phyloP scores from a whole-genome alignment of 2,797 vertebrate species.

The Steatocranus sp. region DNA sequence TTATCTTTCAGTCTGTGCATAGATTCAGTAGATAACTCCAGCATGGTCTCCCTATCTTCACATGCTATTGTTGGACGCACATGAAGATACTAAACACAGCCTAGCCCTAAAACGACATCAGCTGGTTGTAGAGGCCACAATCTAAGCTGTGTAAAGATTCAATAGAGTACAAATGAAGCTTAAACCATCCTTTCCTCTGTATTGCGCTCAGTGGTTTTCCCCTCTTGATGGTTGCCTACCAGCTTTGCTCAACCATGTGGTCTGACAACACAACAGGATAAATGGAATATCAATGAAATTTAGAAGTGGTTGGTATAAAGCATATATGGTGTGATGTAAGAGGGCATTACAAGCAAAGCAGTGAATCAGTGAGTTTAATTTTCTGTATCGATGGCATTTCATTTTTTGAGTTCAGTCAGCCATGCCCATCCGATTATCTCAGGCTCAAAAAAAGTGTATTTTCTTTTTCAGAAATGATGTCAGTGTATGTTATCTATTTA shows the following conservation, averaged over 20 bases:
- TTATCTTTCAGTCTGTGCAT: neutral
- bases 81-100: neutral
- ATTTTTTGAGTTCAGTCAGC: neutral
- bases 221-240: neutral
- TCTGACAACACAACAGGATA: neutral
- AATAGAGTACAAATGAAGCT: neutral
- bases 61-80: neutral
- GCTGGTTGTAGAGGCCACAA: neutral
- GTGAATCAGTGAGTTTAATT: neutral
- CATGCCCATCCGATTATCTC: neutral
- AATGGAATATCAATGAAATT: neutral
- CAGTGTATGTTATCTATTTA: neutral
- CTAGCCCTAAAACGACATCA: neutral
- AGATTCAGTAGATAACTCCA: neutral
- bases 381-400: neutral
- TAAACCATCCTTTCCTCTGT: neutral
- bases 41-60: neutral
- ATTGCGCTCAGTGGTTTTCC: neutral
- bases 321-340: neutral
- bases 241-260: neutral
- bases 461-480: neutral
- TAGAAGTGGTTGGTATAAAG: neutral
- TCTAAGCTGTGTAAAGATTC: neutral
- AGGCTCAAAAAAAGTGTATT: neutral
- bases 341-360: neutral